Percentiles rank a stretch among this genome's conserved stretches.
Conservation (phyloP, 2,113 vertebrate species). For the Scolopax mira region DNA sequence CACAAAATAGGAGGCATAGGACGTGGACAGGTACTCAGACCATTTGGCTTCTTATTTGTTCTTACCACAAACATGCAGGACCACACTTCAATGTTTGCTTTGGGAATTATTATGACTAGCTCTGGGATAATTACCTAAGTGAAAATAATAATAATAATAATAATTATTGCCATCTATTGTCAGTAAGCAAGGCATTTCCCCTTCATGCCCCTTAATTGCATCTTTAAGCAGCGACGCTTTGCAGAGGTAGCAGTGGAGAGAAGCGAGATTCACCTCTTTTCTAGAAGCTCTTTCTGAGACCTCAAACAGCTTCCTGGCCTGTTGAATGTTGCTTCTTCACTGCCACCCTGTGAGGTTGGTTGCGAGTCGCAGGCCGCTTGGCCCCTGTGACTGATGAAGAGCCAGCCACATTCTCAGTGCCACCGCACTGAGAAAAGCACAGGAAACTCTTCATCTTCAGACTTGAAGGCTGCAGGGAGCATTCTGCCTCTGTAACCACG, state of each 20-base stretch:
- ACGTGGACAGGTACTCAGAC: not conserved
- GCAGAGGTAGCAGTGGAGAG: not conserved
- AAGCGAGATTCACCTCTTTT: not conserved
- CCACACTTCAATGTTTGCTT: not conserved
- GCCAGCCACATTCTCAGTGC: not conserved
- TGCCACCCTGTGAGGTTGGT: not conserved
- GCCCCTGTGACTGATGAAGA: not conserved
- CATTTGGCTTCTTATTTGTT: not conserved
- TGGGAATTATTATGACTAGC: not conserved
- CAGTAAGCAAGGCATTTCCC: not conserved
- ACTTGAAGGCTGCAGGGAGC: not conserved
- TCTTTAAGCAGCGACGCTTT: not conserved
- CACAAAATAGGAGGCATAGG: not conserved
- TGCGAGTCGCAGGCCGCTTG: not conserved
- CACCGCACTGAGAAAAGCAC: not conserved
- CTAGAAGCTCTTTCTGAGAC: not conserved
- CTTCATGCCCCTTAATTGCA: not conserved
- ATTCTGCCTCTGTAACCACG: not conserved
- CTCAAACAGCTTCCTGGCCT: not conserved
- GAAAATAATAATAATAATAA: not conserved
- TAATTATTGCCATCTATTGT: not conserved
- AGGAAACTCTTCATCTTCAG: slow-evolving; percentile 3
- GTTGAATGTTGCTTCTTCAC: not conserved
- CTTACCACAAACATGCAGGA: not conserved
- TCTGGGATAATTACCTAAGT: not conserved